Evolutionary conservation across 2,113 vertebrate species (phyloP), one percentile per base, ranked within the genome.

Genomic region (Lagopus muta): DNA sequence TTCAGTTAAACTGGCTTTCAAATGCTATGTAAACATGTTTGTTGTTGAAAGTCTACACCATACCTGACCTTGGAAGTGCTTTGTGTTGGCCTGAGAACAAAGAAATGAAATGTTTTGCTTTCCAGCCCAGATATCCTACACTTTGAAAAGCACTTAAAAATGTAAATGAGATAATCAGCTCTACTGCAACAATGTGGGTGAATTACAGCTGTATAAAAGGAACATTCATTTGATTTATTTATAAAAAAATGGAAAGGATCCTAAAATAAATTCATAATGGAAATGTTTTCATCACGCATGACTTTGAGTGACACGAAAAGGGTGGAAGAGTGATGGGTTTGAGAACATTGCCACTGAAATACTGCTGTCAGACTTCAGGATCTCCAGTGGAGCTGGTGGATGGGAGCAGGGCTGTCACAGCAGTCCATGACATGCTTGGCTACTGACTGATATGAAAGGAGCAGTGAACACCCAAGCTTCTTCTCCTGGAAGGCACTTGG

Each of bases 101-200:
- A 96, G 95, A 69, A 92, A 89, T 22, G 60, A 69, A 95, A 95
- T 96, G 94, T 94, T 97, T 97, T 96, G 93, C 93, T 97, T 97
- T 96, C 93, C 92, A 95, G 84, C 54, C 90, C 94, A 97, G 95
- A 97, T 96, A 96, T 97, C 94, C 96, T 95, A 95, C 88, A 88
- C 92, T 96, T 97, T 94, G 80, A 95, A 97, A 96, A 89, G 86
- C 95, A 95, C 94, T 97, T 96, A 93, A 97, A 97, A 91, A 94
- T 94, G 82, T 89, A 96, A 97, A 95, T 93, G 95, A 95, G 95
- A 94, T 94, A 92, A 92, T 90, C 90, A 94, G 80, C 88, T 93
- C 70, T 54, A 34, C 10, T 85, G 87, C 90, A 94, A 96, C 91
- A 94, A 76, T 18, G 90, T 73, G 95, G 74, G 57, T 67, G 82